phyloP scores from a whole-genome alignment of 2,797 vertebrate genomes.

The Rousettus madagascariensis region DNA sequence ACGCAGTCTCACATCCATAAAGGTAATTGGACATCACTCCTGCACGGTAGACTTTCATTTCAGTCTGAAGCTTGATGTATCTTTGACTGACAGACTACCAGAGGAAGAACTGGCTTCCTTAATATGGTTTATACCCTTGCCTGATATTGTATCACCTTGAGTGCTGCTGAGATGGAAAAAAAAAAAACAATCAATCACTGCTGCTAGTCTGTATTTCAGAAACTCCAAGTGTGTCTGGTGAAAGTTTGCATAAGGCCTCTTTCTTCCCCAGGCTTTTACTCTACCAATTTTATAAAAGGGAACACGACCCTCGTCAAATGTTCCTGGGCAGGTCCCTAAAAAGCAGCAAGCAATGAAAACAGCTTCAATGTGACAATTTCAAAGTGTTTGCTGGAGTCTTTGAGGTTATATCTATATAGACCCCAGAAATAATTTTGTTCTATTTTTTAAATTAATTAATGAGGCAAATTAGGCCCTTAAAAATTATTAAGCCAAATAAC shows the following conservation, averaged over 20 bases:
- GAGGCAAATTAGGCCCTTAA: background rate
- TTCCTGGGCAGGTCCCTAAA: background rate
- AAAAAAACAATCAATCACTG: constrained; percentile 28
- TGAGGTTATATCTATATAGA: background rate
- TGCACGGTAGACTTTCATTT: background rate
- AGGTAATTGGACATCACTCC: constrained; percentile 48
- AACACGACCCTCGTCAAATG: background rate
- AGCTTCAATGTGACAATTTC: background rate
- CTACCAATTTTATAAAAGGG: background rate
- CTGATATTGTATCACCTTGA: constrained; percentile 18
- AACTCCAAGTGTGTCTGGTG: background rate
- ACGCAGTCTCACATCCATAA: constrained; percentile 45
- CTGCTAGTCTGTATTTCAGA: constrained; percentile 44
- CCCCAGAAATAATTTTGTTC: background rate
- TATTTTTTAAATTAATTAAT: background rate
- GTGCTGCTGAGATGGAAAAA: background rate
- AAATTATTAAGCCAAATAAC: background rate
- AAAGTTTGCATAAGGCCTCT: background rate
- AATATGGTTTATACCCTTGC: constrained; percentile 39
- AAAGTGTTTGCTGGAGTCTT: background rate
- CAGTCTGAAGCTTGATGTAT: background rate
- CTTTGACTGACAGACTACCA: constrained; percentile 64
- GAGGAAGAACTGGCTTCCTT: background rate
- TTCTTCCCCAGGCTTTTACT: background rate
- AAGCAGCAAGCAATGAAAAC: background rate